Conservation (phyloP, 2,113 vertebrate genomes). For the Cyrtonyx montezumae region DNA sequence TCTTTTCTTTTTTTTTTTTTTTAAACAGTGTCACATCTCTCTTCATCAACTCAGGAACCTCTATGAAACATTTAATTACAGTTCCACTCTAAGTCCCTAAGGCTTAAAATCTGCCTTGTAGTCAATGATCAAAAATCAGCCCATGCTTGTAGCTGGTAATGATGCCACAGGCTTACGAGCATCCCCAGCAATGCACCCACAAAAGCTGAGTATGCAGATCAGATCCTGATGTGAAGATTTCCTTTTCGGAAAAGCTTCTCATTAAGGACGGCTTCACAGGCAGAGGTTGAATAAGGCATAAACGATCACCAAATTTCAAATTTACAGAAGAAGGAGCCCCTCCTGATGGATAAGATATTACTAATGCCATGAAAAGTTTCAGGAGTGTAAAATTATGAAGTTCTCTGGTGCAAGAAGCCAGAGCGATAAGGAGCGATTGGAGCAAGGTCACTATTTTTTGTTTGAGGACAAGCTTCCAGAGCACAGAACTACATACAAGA, state of each 20-base stretch:
- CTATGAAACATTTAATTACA: neutral
- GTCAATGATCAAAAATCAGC: neutral
- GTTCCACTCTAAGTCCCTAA: neutral
- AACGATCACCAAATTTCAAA: neutral
- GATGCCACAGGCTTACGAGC: neutral
- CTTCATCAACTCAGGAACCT: neutral
- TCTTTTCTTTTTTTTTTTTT: neutral
- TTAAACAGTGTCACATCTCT: neutral
- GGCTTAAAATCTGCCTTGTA: neutral
- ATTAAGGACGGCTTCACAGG: neutral
- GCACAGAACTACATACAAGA: neutral
- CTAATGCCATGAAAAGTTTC: neutral
- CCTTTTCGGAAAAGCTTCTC: neutral
- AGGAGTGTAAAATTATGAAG: neutral
- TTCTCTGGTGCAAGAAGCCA: neutral
- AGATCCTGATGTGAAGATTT: accelerated
- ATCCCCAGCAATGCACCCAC: neutral
- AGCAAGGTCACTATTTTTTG: neutral
- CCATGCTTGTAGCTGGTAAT: neutral
- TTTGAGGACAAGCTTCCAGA: neutral
- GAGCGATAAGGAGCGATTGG: neutral
- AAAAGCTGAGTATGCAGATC: neutral
- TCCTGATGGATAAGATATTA: neutral
- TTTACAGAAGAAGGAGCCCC: neutral
- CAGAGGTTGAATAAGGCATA: neutral